Evolutionary conservation across 2,113 vertebrate species (phyloP), one percentile per base, ranked within the genome.

Genomic region (Oophaga pumilio): DNA sequence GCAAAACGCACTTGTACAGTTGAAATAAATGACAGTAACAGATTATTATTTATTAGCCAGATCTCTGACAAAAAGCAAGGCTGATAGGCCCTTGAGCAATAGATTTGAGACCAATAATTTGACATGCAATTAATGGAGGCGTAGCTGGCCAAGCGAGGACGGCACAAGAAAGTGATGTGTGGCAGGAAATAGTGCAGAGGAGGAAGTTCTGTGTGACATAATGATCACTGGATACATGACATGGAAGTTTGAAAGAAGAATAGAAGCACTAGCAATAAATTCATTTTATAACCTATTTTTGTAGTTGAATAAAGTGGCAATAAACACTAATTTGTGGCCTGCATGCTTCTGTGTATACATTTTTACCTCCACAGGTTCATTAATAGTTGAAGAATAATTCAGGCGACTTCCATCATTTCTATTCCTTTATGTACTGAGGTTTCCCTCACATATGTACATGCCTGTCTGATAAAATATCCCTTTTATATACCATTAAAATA

Each of bases 341-440:
- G 95, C 96, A 96, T 97, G 96, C 94, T 96, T 95, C 94, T 93
- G 91, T 93, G 92, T 90, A 88, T 88, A 92, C n/a, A 26, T 24
- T 33, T 73, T 87, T 87, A 68, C 76, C 68, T 74, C 68, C 28
- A 82, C 86, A 82, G 79, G 68, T 82, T 77, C 8, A 64, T 64
- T 64, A 49, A 22, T 85, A 85, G 43, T 49, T 74, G 52, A 85
- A 64, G 57, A 77, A 77, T n/a, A 52, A 24, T 74, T 59, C 53
- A 85, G 43, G 49, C 33, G 15, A 60, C 80, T 52, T 82, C 24
- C 53, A 17, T 68, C 43, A 49, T 49, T 82, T 50, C 79, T 82
- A 12, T 82, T 52, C 43, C 52, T 15, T 6, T 52, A 68, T 82
- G 80, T 68, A 22, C 43, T 82, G 62, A 66, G 62, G 56, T 80